phyloP scores from a whole-genome alignment of 2,797 vertebrate genomes.

The Paratrypauchen microcephalus region DNA sequence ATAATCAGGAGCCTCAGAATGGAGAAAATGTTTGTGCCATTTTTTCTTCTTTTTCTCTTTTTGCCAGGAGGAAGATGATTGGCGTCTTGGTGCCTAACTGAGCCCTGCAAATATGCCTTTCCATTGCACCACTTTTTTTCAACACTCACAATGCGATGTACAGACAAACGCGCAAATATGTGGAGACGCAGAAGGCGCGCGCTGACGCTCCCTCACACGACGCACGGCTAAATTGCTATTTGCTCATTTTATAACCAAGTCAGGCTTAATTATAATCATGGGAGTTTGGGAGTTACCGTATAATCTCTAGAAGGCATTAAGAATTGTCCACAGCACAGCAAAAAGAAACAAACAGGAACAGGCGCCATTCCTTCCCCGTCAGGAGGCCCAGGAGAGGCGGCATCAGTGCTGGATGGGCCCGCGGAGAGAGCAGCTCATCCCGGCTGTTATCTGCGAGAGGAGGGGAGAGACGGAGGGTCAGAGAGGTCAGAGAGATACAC shows the following conservation, averaged over 20 bases:
- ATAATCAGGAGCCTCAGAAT: constrained; percentile 71
- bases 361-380: constrained; percentile 73
- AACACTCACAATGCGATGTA: constrained; percentile 43
- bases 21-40: constrained; percentile 70
- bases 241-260: constrained; percentile 80
- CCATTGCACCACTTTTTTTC: constrained; percentile 21
- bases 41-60: constrained; percentile 39
- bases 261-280: constrained; percentile 80
- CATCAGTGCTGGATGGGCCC: constrained; percentile 67
- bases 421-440: constrained; percentile 66
- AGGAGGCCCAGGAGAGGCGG: constrained; percentile 70
- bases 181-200: constrained; percentile 56
- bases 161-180: constrained; percentile 53
- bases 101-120: constrained; percentile 53
- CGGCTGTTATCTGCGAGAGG: constrained; percentile 64
- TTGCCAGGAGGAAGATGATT: constrained; percentile 71
- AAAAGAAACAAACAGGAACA: constrained; percentile 78
- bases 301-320: constrained; percentile 81
- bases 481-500: constrained; percentile 46
- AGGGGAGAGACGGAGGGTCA: constrained; percentile 60
- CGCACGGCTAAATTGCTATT: constrained; percentile 78
- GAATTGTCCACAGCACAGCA: constrained; percentile 74
- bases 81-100: constrained; percentile 59
- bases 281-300: constrained; percentile 80
- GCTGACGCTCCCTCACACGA: constrained; percentile 74